Conservation (phyloP, 2,797 vertebrate species). For the Peromyscus nudipes region DNA sequence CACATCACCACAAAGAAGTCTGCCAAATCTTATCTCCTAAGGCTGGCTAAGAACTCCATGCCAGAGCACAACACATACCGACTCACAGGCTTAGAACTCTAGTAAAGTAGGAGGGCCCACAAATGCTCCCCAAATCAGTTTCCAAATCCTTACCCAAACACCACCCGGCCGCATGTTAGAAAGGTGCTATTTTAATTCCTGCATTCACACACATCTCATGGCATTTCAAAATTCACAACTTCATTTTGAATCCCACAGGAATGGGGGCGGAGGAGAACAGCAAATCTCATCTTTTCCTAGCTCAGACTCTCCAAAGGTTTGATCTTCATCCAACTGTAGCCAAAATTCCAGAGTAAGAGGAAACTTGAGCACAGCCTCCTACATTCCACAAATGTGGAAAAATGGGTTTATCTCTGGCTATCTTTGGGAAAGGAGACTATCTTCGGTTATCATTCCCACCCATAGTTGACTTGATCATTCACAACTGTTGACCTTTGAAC, state of each 20-base stretch:
- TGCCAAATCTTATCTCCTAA: not conserved
- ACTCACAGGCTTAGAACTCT: not conserved
- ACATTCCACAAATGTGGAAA: not conserved
- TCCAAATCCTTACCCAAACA: constrained; percentile 29
- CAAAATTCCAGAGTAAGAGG: not conserved
- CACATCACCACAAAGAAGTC: not conserved
- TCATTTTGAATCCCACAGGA: constrained; percentile 54
- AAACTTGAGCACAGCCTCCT: not conserved
- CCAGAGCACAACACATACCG: not conserved
- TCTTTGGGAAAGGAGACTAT: not conserved
- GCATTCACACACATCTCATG: not conserved
- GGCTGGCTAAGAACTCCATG: not conserved
- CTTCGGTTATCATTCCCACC: not conserved
- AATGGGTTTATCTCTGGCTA: not conserved
- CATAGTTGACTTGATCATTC: not conserved
- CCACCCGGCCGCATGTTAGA: constrained; percentile 13
- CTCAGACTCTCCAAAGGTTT: not conserved
- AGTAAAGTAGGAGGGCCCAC: not conserved
- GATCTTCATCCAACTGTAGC: not conserved
- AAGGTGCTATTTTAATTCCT: constrained; percentile 46
- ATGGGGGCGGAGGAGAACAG: not conserved
- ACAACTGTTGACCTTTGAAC: not conserved
- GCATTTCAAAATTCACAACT: constrained; percentile 63
- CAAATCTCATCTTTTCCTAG: not conserved
- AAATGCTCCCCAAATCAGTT: not conserved